Evolutionary conservation across 2,113 vertebrate genomes (phyloP).

Genomic region (Athene noctua): DNA sequence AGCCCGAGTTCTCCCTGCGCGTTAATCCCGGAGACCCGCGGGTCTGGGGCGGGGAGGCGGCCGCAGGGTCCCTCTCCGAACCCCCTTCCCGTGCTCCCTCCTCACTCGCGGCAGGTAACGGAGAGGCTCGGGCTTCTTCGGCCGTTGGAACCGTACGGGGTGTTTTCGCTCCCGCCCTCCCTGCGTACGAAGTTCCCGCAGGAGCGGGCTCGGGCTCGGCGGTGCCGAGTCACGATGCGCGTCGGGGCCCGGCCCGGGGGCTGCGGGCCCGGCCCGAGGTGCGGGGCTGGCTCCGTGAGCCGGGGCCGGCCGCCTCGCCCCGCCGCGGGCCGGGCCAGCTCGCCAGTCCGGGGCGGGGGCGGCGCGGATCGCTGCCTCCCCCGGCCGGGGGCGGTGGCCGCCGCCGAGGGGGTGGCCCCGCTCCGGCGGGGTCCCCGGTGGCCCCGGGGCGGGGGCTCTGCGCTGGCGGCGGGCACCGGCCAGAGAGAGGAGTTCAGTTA

Average conservation of each 20-base stretch:
- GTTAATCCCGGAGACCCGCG: background rate
- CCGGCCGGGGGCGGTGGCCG: background rate
- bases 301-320: no score
- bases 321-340: background rate
- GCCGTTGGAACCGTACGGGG: background rate
- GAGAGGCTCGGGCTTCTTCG: background rate
- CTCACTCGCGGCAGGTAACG: background rate
- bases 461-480: background rate
- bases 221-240: constrained; percentile 39
- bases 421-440: background rate
- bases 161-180: background rate
- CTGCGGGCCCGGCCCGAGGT: background rate
- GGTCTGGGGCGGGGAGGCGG: background rate
- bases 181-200: background rate
- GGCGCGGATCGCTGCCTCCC: background rate
- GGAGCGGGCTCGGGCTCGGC: background rate
- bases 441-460: background rate
- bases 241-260: background rate
- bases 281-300: background rate
- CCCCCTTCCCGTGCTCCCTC: background rate
- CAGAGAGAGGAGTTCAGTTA: background rate
- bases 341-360: background rate
- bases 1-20: background rate
- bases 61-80: background rate
- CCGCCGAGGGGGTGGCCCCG: background rate